Conservation (phyloP, 2,888 invertebrate genomes). For the Crematogaster levior region DNA sequence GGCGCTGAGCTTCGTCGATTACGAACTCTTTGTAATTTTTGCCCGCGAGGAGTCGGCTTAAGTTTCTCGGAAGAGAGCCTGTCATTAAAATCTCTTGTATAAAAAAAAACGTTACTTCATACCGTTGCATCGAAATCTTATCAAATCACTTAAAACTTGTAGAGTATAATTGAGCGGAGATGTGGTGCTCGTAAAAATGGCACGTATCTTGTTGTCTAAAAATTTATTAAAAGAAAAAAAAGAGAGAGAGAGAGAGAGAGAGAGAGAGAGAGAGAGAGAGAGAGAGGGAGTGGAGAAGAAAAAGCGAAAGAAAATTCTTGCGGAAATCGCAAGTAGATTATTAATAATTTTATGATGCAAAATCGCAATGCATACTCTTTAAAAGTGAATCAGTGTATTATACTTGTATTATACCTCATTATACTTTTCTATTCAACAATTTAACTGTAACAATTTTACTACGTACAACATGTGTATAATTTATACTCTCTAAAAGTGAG, state of each 20-base stretch:
- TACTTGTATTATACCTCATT: too few relatives aligned
- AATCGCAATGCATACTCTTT: background rate
- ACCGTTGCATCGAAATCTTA: background rate
- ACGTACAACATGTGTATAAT: too few relatives aligned
- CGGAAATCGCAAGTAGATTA: too few relatives aligned
- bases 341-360: background rate
- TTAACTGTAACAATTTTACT: too few relatives aligned
- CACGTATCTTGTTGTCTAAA: background rate
- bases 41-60: background rate
- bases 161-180: background rate
- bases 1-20: slow-evolving; percentile 20
- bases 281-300: background rate
- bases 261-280: background rate
- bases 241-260: background rate
- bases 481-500: too few relatives aligned
- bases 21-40: slow-evolving; percentile 8
- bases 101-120: background rate
- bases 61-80: background rate
- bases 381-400: too few relatives aligned
- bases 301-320: slow-evolving; percentile 44
- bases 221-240: background rate
- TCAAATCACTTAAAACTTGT: slow-evolving; percentile 10
- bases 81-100: slow-evolving; percentile 5
- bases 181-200: background rate
- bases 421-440: too few relatives aligned